phyloP scores from a whole-genome alignment of 2,888 invertebrate genomes.

The Callosobruchus maculatus region DNA sequence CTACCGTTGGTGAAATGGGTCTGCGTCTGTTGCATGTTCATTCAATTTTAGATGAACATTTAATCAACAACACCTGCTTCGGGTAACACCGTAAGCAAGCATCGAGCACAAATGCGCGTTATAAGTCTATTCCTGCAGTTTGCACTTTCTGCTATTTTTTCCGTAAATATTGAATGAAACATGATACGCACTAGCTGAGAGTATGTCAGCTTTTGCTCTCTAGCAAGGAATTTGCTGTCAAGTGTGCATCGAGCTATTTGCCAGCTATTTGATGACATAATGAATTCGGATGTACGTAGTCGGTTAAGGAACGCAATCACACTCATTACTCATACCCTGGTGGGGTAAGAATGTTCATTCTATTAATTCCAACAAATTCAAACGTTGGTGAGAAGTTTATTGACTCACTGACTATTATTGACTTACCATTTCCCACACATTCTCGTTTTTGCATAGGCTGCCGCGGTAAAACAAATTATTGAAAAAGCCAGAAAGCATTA shows the following conservation, averaged over 20 bases:
- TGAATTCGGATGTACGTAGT: background rate
- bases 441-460: too few species aligned
- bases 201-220: background rate
- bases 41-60: background rate
- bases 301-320: background rate
- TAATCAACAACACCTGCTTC: background rate
- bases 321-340: background rate
- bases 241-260: background rate
- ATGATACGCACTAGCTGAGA: background rate
- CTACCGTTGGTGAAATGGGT: background rate
- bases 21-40: background rate
- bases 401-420: too few species aligned
- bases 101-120: background rate
- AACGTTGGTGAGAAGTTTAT: too few species aligned
- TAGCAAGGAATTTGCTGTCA: background rate
- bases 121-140: background rate
- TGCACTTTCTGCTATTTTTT: background rate
- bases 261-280: background rate
- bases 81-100: background rate
- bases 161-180: background rate
- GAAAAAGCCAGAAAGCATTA: too few species aligned
- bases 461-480: too few species aligned
- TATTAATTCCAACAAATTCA: too few species aligned
- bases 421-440: too few species aligned
- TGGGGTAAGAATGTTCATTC: background rate